These are phyloP conservation scores for Solenopsis fugax DNA, from an alignment of 1,140 invertebrate species.

Conservation along the genomic window DNA sequence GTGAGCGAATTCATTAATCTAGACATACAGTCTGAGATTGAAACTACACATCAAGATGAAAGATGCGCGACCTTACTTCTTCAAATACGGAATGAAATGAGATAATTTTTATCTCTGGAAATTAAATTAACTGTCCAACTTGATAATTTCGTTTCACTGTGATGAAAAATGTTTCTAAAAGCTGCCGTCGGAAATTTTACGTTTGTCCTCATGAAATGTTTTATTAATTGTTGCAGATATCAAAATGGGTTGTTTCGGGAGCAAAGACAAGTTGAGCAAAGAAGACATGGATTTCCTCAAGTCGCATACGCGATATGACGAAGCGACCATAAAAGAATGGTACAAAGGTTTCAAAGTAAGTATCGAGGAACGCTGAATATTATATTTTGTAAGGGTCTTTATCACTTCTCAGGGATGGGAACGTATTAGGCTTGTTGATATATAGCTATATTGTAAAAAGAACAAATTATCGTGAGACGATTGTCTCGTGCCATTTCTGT, in stretches of 20 bases:
- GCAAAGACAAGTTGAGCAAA: conserved; percentile 97
- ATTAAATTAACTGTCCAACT: background rate
- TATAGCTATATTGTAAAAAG: too few species aligned
- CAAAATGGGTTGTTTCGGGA: conserved; percentile 96
- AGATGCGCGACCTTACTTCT: background rate
- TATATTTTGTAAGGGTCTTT: too few species aligned
- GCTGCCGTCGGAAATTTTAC: background rate
- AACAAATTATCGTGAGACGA: too few species aligned
- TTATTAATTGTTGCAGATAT: conserved; percentile 78
- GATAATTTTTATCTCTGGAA: background rate
- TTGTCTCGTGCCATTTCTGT: too few species aligned
- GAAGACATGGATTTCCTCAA: conserved; percentile 99
- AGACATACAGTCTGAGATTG: background rate
- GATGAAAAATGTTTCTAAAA: background rate
- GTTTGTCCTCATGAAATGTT: background rate
- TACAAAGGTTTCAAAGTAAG: conserved; percentile 98
- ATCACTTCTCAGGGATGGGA: too few species aligned
- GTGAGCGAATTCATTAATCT: background rate
- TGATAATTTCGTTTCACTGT: background rate
- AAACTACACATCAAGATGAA: background rate
- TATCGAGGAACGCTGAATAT: conserved; percentile 10
- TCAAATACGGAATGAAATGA: background rate
- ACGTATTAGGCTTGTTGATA: too few species aligned
- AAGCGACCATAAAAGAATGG: conserved; percentile 99
- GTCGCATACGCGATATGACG: conserved; percentile 97